phyloP scores from a whole-genome alignment of 2,888 invertebrate species.

The Xestia xanthographa region DNA sequence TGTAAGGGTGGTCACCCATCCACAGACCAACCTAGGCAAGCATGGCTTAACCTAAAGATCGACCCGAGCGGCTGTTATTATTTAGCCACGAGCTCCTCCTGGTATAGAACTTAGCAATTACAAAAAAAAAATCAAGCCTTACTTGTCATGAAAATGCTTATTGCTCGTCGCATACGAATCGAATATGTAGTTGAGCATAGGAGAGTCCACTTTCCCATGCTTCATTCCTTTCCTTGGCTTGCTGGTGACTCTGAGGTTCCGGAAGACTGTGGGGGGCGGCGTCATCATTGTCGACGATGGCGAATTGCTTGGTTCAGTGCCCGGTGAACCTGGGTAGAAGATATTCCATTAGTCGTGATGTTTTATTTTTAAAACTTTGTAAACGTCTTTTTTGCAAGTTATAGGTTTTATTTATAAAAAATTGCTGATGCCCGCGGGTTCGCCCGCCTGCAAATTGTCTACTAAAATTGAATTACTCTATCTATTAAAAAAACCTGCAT shows the following conservation, averaged over 20 bases:
- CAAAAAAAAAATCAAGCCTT: constrained; percentile 66
- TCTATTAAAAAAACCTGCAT: no score
- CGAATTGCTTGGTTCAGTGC: constrained; percentile 70
- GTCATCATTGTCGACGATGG: constrained; percentile 71
- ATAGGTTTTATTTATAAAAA: not conserved
- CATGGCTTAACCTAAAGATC: no score
- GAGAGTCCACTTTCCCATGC: constrained; percentile 91
- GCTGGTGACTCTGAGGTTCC: constrained; percentile 73
- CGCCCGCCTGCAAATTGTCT: no score
- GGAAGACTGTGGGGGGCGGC: constrained; percentile 79
- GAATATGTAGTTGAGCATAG: constrained; percentile 94
- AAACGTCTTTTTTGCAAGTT: not conserved
- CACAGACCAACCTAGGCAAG: no score
- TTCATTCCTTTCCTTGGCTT: constrained; percentile 80
- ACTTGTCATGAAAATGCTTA: constrained; percentile 93
- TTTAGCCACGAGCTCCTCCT: no score
- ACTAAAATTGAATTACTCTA: no score
- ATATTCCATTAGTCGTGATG: not conserved
- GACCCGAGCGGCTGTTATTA: no score
- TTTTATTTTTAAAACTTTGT: not conserved
- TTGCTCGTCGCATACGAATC: constrained; percentile 93
- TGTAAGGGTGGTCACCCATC: no score
- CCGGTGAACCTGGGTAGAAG: constrained; percentile 63
- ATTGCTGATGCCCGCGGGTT: no score
- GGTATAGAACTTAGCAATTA: no score